Conservation (phyloP, 30 jellyfish, hydroid and myxozoan species). For the Nemopilema nomurai region DNA sequence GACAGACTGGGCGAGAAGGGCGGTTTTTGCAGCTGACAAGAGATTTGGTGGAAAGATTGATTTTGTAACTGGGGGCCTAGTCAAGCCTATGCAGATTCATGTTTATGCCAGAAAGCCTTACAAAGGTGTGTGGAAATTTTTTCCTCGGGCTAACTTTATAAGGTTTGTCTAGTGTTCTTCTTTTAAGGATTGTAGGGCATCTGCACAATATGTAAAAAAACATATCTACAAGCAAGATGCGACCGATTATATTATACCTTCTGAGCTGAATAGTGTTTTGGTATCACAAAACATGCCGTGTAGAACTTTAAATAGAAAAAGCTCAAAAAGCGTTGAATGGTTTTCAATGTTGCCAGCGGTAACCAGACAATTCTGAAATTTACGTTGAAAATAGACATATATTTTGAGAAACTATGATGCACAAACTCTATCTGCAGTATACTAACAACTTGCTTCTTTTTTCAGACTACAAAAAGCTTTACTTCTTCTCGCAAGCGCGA, state of each 20-base stretch:
- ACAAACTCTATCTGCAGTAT: too few species aligned
- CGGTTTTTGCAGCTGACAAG: constrained; percentile 66
- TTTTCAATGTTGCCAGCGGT: background rate
- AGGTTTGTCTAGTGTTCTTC: too few species aligned
- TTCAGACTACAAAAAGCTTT: constrained; percentile 49
- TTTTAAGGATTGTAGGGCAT: too few species aligned
- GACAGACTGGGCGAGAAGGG: constrained; percentile 91
- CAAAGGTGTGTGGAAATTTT: constrained; percentile 29
- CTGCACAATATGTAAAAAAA: too few species aligned
- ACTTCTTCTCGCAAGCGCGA: constrained; percentile 53
- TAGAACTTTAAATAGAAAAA: too few species aligned
- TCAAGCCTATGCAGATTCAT: constrained; percentile 55
- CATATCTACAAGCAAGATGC: too few species aligned
- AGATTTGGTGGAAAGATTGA: constrained; percentile 56
- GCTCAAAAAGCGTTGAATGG: too few species aligned
- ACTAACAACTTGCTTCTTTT: background rate
- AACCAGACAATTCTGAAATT: too few species aligned
- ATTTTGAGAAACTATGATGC: too few species aligned
- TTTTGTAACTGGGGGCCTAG: constrained; percentile 37
- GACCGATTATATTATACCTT: too few species aligned
- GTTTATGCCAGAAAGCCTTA: constrained; percentile 26
- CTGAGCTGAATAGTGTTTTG: too few species aligned
- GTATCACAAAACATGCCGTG: too few species aligned
- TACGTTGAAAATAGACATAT: background rate
- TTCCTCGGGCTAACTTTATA: background rate